Evolutionary conservation across 2,888 invertebrate genomes (phyloP).

Genomic region (Leucophora obtusa): DNA sequence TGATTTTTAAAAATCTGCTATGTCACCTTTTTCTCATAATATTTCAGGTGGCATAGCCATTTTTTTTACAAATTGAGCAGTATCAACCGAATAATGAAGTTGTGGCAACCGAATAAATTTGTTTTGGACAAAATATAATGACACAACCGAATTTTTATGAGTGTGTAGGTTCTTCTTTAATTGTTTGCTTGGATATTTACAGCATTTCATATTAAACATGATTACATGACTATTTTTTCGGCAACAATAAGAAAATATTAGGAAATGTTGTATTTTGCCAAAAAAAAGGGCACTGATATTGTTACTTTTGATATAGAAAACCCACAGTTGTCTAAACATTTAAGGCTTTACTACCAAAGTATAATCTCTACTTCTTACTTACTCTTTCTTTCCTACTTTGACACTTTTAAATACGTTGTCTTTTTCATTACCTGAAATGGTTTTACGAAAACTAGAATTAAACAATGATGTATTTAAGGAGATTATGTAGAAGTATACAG

Average conservation of each 20-base stretch:
- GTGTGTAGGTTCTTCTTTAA: no score
- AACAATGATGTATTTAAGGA: background rate
- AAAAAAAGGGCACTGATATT: slow-evolving; percentile 18
- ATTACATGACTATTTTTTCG: slow-evolving; percentile 37
- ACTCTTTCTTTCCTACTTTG: background rate
- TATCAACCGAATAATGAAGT: no score
- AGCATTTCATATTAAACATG: slow-evolving; percentile 30
- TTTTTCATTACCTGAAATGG: background rate
- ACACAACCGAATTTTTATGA: no score
- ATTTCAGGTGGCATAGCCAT: no score
- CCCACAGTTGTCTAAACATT: slow-evolving; percentile 17
- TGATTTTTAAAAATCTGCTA: no score
- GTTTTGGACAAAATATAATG: no score
- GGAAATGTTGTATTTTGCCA: slow-evolving; percentile 22
- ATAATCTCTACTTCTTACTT: background rate
- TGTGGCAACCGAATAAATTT: no score
- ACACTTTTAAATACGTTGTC: background rate
- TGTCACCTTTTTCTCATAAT: no score
- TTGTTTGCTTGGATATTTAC: background rate
- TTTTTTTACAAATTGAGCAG: no score
- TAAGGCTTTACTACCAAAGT: background rate
- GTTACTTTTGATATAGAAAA: slow-evolving; percentile 4
- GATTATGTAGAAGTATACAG: background rate
- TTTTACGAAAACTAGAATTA: background rate
- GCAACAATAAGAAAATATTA: slow-evolving; percentile 15